Base-by-base conservation (phyloP, 1,140 invertebrate species). In the Nylanderia fulva region DNA sequence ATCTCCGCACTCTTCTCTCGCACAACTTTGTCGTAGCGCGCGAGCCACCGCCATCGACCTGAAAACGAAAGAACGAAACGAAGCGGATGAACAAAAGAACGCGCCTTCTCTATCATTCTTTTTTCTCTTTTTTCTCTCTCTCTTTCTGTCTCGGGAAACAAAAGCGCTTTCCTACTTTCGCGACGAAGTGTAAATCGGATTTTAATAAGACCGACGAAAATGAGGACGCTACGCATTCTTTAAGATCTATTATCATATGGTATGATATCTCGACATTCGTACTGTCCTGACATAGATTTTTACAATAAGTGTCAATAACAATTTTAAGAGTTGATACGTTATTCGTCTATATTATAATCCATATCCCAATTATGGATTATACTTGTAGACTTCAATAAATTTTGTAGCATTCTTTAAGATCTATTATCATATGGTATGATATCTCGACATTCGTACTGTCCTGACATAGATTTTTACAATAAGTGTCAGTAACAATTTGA, bases 121-220 rank as follows among this genome's bases (percentile, higher is more conserved):
- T 33, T 33, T 3, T 33, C 29, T 33, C 45, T 56, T 0, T n/a
- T 80, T 42, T 71, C 66, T 69, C 18, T 33, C 33, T 13, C 33
- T 18, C 24, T 79, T 54, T 79, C 45, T 39, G 63, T 79, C 76
- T 29, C 15, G 21, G 42, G 7, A 48, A 76, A 64, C 72, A 63
- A 84, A 76, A 84, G 74, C 60, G 61, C 56, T 36, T 76, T 75
- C 82, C 24, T 66, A 58, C 45, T 84, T 56, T 66, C 63, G 36
- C 72, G 39, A 39, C 74, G 42, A 60, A 80, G 76, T 80, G 84
- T 48, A 84, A 76, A 84, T 84, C 82, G 72, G 74, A 84, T 84
- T 77, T 84, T 84, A 84, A 84, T 84, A 84, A 63, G 52, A 84
- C 60, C 52, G 29, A 6, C 7, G 72, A 54, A 56, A 77, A 52